Base-by-base conservation (phyloP, 2,888 invertebrate species). In the Drosophila gaucha region DNA sequence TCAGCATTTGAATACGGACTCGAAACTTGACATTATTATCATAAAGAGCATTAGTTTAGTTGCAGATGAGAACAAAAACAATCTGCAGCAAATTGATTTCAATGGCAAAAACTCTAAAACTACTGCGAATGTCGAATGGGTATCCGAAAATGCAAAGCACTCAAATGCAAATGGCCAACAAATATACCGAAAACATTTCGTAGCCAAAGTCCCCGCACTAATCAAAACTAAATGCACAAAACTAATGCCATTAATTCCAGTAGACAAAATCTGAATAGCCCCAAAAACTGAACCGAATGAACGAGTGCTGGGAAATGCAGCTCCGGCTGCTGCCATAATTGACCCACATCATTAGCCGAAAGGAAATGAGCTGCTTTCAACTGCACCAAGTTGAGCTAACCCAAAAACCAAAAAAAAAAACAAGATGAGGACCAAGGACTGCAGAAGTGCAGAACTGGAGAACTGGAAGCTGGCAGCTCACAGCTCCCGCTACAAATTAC, bases 171-270 rank as follows among this genome's bases (percentile, higher is more conserved):
- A 80, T 70, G 67, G 47, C 60, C 56, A 50, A 28, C 24, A 31
- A 26, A 72, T 52, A 38, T 22, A 57, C 22, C 35, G 49, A 47
- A 43, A 58, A 49, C 41, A 49, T 51, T 50, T 50, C 10, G 54
- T 55, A 38, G 54, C 54, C 58, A 38, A 41, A 67, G 64, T 65
- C 63, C 62, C 68, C 47, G 74, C 66, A 78, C 78, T 86, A 86
- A 84, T 80, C 80, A 86, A 80, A 80, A 84, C 87, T 85, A 80
- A 80, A 80, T 86, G 80, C 87, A 80, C 78, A 85, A 83, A 83
- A 87, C 88, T 83, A 83, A 83, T 85, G 83, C 82, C 86, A 83
- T 83, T 87, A 87, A 83, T 87, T 83, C 88, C 82, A 87, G 83
- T 87, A 83, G 88, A 87, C 86, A 85, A 76, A 85, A 87, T 83